phyloP scores from a whole-genome alignment of 2,888 invertebrate species.

The Strigamia crassipes region DNA sequence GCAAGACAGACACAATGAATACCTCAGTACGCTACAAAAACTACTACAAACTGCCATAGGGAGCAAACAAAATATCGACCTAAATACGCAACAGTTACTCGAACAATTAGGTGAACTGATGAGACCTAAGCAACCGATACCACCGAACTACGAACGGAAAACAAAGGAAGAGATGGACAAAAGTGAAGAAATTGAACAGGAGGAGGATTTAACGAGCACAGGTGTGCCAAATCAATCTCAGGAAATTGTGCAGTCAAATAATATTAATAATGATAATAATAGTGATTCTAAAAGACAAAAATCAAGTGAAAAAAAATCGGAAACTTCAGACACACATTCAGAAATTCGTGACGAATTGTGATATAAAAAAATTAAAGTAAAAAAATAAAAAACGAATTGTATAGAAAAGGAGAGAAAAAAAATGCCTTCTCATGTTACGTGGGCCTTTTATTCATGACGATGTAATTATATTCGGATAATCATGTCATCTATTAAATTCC shows the following conservation, averaged over 20 bases:
- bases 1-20: conserved; percentile 45
- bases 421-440: neutral
- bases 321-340: neutral
- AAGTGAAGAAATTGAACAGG: neutral
- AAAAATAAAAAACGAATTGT: neutral
- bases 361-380: neutral
- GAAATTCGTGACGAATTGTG: neutral
- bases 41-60: conserved; percentile 48
- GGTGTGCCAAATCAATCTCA: conserved; percentile 19
- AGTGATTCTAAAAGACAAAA: neutral
- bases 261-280: neutral
- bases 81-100: conserved; percentile 47
- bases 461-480: conserved; percentile 12
- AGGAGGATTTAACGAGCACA: neutral
- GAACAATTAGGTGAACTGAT: conserved; percentile 48
- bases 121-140: conserved; percentile 45
- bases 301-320: neutral
- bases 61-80: conserved; percentile 47
- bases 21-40: conserved; percentile 47
- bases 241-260: neutral
- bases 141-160: neutral
- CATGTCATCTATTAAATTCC: conserved; percentile 16
- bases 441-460: conserved; percentile 25
- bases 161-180: neutral
- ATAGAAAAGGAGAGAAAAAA: neutral